Evolutionary conservation across 2,888 invertebrate species (phyloP).

Genomic region (Pachliopta kotzebuea): DNA sequence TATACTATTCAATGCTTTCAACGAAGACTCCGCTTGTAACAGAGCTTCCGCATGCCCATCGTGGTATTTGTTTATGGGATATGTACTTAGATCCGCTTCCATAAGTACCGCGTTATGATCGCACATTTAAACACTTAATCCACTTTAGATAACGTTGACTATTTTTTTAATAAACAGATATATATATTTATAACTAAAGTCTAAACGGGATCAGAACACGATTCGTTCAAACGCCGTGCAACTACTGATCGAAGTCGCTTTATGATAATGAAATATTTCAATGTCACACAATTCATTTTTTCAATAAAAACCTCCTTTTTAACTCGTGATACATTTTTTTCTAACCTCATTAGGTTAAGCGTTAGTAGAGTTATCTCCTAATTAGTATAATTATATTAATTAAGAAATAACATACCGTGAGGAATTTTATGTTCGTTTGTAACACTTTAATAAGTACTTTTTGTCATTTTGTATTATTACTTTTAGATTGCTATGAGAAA

Average conservation of each 20-base stretch:
- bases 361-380: too few species aligned
- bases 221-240: conserved; percentile 5
- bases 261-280: conserved; percentile 10
- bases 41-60: not conserved
- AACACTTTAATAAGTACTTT: not conserved
- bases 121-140: not conserved
- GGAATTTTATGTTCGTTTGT: not conserved
- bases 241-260: conserved; percentile 8
- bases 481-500: too few species aligned
- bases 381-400: too few species aligned
- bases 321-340: not conserved
- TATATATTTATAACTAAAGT: too few species aligned
- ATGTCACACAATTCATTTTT: not conserved
- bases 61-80: not conserved
- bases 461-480: not conserved
- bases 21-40: not conserved
- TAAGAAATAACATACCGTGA: not conserved
- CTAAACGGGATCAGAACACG: not conserved
- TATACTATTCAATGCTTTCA: conserved; percentile 3
- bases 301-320: not conserved
- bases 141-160: not conserved
- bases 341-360: too few species aligned
- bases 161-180: too few species aligned
- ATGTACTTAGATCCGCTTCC: not conserved
- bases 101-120: not conserved